These are phyloP conservation scores for Cephalopholis sonnerati DNA, from an alignment of 2,113 vertebrate genomes.

Conservation along the genomic window DNA sequence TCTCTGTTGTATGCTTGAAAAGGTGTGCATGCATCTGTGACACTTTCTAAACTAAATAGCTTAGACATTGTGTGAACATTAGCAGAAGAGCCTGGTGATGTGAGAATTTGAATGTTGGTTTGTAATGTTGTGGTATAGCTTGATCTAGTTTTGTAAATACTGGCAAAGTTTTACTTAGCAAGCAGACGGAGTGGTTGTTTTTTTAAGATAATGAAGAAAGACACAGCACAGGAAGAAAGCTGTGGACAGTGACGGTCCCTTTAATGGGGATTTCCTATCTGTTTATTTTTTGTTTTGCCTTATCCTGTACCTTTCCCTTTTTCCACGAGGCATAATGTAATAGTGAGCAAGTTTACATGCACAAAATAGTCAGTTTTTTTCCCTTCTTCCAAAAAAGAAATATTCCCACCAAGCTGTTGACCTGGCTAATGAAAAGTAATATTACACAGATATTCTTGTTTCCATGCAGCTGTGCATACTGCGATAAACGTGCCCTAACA, in stretches of 20 bases:
- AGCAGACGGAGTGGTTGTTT: background rate
- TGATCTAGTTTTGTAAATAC: background rate
- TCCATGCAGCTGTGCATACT: no score
- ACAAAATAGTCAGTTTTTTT: no score
- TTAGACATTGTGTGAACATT: background rate
- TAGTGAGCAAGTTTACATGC: background rate
- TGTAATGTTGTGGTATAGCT: background rate
- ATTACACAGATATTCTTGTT: no score
- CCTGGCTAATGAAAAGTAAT: no score
- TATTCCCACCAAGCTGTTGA: no score
- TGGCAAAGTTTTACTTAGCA: background rate
- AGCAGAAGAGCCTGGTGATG: background rate
- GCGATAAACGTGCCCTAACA: no score
- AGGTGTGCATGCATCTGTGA: slow-evolving; percentile 1
- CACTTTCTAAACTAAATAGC: background rate
- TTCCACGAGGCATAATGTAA: background rate
- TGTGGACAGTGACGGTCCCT: background rate
- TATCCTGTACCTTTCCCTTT: background rate
- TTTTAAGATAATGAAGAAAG: background rate
- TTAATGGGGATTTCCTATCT: background rate
- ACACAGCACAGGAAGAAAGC: background rate
- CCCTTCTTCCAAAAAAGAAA: no score
- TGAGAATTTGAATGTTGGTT: background rate
- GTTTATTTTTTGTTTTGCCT: background rate
- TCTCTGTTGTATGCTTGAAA: slow-evolving; percentile 21